A percentile compares a stretch with the other conserved stretches of the same genome.
Evolutionary conservation across 2,113 vertebrate genomes (phyloP).

Genomic region (Podilymbus podiceps): DNA sequence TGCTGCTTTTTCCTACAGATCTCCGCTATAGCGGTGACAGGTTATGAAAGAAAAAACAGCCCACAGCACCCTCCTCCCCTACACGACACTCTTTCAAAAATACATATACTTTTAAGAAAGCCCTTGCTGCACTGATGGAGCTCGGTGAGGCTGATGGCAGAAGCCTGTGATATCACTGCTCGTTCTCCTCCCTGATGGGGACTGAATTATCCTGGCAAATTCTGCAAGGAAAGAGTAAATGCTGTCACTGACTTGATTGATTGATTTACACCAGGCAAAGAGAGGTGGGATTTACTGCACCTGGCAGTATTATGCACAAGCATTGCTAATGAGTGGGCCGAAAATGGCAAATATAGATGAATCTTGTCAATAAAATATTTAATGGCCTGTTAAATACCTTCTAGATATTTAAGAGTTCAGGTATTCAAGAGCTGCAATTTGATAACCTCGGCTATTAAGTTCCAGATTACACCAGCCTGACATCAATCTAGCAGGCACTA

Average conservation of each 20-base stretch:
- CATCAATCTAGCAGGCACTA: neutral
- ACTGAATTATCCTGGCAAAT: constrained; percentile 20
- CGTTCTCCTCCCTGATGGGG: neutral
- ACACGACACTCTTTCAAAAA: neutral
- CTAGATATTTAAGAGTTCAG: constrained; percentile 28
- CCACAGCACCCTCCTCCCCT: neutral
- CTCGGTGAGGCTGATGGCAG: neutral
- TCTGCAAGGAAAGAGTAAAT: neutral
- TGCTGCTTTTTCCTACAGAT: neutral
- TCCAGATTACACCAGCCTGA: constrained; percentile 7
- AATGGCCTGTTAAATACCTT: constrained; percentile 35
- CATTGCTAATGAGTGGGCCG: constrained; percentile 31
- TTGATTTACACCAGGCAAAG: neutral
- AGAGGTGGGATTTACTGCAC: constrained; percentile 54
- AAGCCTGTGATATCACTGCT: neutral
- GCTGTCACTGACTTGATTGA: constrained; percentile 33
- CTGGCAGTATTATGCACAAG: constrained; percentile 18
- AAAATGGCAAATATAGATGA: constrained; percentile 19
- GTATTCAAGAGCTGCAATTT: constrained; percentile 10
- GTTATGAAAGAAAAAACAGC: constrained; percentile 34
- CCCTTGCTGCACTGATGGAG: neutral
- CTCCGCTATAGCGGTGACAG: neutral
- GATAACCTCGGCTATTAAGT: neutral
- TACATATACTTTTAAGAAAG: neutral
- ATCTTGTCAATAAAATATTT: constrained; percentile 39